Base-by-base conservation (phyloP, 2,888 invertebrate genomes). In the Oligia strigilis region DNA sequence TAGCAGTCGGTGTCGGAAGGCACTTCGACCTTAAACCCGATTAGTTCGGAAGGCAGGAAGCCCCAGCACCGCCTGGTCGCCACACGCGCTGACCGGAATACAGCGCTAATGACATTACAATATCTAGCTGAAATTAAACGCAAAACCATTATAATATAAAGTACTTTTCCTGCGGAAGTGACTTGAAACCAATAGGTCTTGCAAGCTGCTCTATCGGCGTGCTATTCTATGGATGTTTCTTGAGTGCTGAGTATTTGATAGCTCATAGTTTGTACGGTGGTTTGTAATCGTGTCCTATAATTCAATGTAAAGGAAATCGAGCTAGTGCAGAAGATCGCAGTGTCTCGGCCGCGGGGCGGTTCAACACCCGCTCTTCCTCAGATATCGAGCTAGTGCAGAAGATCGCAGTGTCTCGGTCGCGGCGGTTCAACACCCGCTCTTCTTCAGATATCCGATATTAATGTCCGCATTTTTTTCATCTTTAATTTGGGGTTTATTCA, bases 41-140 rank as follows among this genome's bases (percentile, higher is more conserved):
- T 93, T 92, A 93, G 89, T 84, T 86, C 78, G 85, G 86, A 86
- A 89, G 81, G 73, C 64, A 72, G 83, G 93, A 93, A 93, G 92
- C 93, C 93, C 43, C 91, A 91, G 82, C 75, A 77, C 69, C 60
- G 85, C 74, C 65, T 77, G 78, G n/a, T 8, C 69, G 55, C 58
- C 65, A 23, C 72, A 75, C 75, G 75, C 73, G 71, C 75, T 86
- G 78, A 87, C 84, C 79, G 80, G 75, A 67, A 82, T 75, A 75
- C 75, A 6, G 40, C 62, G 23, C 62, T 80, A 82, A 74, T 80
- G 58, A 14, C 40, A 80, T 74, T 81, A 80, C 65, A 72, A 11
- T 36, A 73, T 49, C 29, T 58, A 74, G 52, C 17, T 65, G 58
- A 65, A 58, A 43, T 43, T 29, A 55, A n/a, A 55, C n/a, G 46